Base-by-base conservation (phyloP, 2,113 vertebrate genomes). In the Apus apus region DNA sequence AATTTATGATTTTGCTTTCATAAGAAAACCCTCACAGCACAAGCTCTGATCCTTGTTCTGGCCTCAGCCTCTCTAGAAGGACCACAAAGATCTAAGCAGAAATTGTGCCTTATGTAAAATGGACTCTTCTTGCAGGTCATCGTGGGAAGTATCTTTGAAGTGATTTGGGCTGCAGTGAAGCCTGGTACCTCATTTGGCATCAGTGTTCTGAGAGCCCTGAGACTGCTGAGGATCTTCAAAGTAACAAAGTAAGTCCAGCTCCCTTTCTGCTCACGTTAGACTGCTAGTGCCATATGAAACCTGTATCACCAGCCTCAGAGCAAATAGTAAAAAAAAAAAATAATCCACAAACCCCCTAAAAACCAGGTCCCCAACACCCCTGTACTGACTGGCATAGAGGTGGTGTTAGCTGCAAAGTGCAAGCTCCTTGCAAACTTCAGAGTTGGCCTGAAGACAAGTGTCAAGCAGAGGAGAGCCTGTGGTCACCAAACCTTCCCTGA, bases 111-210 rank as follows among this genome's bases (percentile, higher is more conserved):
- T 30, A 3, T 57, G 10, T 70, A 12, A 91, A 56, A 64, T 17
- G 67, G 0, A 5, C 5, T 96, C 5, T 86, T 65, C 4, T 88
- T 91, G 48, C 97, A 99, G 99, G 99, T 99, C 57, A 99, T 99
- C 6, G 98, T 99, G 76, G 99, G 99, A 53, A 99, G 99, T 84
- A 99, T 99, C 91, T 99, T 99, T 46, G 99, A 99, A 97, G 99
- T 99, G 25, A 98, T 99, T 54, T 99, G 99, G 99, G 99, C 99
- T 1, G 99, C 98, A 10, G 98, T 99, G 85, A 99, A 99, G 93
- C 99, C 99, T 0, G 99, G 99, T 1, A 98, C 99, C 5, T 99
- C 99, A 2, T 99, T 99, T 11, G 99, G 99, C 43, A 99, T 99
- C 97, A 99, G 99, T 1, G 99, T 99, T 16, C 96, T 99, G 90